A percentile compares a stretch with the other conserved stretches of the same genome.
phyloP scores from a whole-genome alignment of 2,113 vertebrate species.

The Paramisgurnus dabryanus region DNA sequence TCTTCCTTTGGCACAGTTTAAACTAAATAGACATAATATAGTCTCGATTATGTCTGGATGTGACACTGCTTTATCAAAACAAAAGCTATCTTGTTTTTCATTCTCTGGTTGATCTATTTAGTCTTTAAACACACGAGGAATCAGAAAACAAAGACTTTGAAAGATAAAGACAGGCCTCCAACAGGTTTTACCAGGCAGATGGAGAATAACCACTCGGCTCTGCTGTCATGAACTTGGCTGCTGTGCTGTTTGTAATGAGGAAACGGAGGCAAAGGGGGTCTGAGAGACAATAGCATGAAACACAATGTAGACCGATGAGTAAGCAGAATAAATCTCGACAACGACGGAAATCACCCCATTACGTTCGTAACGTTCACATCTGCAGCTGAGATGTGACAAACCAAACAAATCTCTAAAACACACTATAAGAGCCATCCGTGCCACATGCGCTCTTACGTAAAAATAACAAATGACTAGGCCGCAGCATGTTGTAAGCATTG shows the following conservation, averaged over 20 bases:
- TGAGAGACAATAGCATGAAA: conserved; percentile 46
- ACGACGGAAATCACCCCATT: neutral
- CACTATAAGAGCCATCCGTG: neutral
- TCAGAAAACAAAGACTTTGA: neutral
- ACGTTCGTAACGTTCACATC: neutral
- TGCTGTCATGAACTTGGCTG: neutral
- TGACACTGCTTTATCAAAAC: conserved; percentile 7
- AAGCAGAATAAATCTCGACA: conserved; percentile 45
- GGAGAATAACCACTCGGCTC: neutral
- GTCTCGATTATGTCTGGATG: neutral
- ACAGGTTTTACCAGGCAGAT: neutral
- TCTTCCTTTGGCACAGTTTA: neutral
- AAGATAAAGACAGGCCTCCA: neutral
- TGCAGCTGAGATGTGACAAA: conserved; percentile 1
- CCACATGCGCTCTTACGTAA: no score
- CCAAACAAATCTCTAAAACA: neutral
- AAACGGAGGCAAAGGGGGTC: conserved; percentile 48
- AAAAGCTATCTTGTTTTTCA: neutral
- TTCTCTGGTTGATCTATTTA: conserved; percentile 17
- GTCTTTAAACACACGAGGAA: conserved; percentile 36
- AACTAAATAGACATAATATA: conserved; percentile 44
- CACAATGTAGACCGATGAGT: conserved; percentile 57
- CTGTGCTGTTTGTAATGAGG: conserved; percentile 19
- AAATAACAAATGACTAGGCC: no score
- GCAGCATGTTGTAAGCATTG: no score